Base-by-base conservation (phyloP, 1,140 invertebrate species). In the Heliconius himera region DNA sequence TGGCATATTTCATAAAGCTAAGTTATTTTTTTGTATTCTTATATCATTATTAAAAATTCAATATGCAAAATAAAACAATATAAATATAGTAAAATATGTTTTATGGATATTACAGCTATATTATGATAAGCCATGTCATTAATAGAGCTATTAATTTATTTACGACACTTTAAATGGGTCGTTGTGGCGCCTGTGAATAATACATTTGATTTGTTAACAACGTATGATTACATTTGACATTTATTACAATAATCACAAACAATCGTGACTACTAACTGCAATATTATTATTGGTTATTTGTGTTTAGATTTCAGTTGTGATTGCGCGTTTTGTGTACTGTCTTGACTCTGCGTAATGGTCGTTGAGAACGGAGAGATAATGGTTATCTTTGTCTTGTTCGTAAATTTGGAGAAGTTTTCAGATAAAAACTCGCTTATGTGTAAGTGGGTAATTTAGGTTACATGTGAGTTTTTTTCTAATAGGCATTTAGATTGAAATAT, bases 191-290 rank as follows among this genome's bases (percentile, higher is more conserved):
- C 54, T 26, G 70, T 80, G 74, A 76, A 76, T 80, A 80, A 80
- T 80, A 80, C 33, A 80, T 80, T 73, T 76, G 74, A 80, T 80
- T 72, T 71, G 79, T 80, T 80, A 80, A 80, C 74, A 80, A 80
- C 79, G 73, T 80, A 76, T 73, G 54, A 79, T 79, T 80, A 76
- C 73, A 73, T 54, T 76, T 80, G 79, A 80, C 79, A 76, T 80
- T 80, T 76, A 80, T 80, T 80, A 80, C 74, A 75, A 71, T 80
- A 76, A 76, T 76, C 70, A 66, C 60, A 66, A 66, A 66, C 76
- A 56, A 13, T 66, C 60, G 60, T 13, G 60, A 29, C 60, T 66
- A 9, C 60, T 66, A 29, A 66, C 26, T 66, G 26, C 60, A 66
- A 29, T 66, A 66, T 66, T 66, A 29, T 66, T 66, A 66, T 66